phyloP scores from a whole-genome alignment of 2,797 vertebrate genomes.

The Hyperoplus lanceolatus region DNA sequence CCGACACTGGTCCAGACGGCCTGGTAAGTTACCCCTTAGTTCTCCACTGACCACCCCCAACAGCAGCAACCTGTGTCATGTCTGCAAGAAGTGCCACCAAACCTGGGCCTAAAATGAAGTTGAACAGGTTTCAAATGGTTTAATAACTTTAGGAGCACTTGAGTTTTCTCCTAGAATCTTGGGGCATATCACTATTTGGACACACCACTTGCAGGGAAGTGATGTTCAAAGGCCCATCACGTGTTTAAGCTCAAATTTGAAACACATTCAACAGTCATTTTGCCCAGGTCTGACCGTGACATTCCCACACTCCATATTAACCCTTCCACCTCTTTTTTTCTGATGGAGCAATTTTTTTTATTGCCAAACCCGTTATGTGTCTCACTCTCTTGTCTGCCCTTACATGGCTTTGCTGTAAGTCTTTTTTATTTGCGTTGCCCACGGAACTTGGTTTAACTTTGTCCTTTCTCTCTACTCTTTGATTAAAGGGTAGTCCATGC shows the following conservation, averaged over 20 bases:
- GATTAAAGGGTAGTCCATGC: conserved; percentile 99
- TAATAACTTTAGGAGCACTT: conserved; percentile 54
- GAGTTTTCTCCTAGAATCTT: conserved; percentile 48
- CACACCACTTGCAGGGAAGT: conserved; percentile 49
- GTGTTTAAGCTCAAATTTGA: conserved; percentile 49
- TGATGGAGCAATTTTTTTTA: conserved; percentile 74
- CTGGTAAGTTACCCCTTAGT: conserved; percentile 91
- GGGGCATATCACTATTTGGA: conserved; percentile 42
- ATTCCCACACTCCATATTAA: conserved; percentile 73
- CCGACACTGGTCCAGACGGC: conserved; percentile 98
- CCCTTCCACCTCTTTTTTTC: conserved; percentile 60
- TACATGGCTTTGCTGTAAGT: conserved; percentile 80
- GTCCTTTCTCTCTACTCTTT: conserved; percentile 99
- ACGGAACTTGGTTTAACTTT: conserved; percentile 99
- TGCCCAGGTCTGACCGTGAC: conserved; percentile 76
- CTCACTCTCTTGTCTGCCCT: conserved; percentile 77
- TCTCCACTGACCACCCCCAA: conserved; percentile 41
- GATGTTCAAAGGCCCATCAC: conserved; percentile 38
- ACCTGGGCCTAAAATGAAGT: conserved; percentile 76
- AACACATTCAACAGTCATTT: conserved; percentile 68
- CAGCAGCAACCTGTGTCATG: conserved; percentile 75
- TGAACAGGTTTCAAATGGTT: conserved; percentile 69
- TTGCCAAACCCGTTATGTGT: conserved; percentile 68
- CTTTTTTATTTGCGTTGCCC: conserved; percentile 75
- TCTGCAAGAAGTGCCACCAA: conserved; percentile 76